Conservation (phyloP, 2,113 vertebrate species). For the Odocoileus hemionus region DNA sequence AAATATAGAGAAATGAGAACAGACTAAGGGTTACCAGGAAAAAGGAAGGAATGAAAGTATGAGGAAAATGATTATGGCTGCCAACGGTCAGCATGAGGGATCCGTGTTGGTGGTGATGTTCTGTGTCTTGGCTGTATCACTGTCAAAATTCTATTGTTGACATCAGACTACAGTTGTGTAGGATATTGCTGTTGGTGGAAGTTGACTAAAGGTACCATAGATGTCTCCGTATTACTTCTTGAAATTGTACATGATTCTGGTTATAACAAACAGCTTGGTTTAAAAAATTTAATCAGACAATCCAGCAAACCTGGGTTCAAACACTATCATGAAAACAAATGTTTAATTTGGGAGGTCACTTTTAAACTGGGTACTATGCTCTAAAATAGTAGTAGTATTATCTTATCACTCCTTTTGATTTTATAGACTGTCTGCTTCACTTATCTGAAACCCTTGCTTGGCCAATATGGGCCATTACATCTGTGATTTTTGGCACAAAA, state of each 20-base stretch:
- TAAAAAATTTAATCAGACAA: neutral
- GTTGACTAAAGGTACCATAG: neutral
- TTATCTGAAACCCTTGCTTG: neutral
- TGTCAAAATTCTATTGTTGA: neutral
- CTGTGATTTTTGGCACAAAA: neutral
- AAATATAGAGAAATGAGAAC: neutral
- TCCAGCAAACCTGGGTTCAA: neutral
- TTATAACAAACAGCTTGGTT: neutral
- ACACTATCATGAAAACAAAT: neutral
- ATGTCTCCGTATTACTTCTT: neutral
- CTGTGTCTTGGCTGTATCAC: neutral
- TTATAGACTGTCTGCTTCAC: neutral
- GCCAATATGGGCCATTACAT: neutral
- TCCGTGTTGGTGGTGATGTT: neutral
- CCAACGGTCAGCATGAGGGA: rapidly evolving
- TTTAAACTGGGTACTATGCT: neutral
- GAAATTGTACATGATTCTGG: neutral
- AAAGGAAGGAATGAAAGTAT: neutral
- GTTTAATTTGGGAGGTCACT: neutral
- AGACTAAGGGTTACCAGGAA: neutral
- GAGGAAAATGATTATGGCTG: neutral
- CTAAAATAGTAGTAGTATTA: neutral
- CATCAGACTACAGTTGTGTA: neutral
- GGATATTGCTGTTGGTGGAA: neutral
- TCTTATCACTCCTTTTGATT: neutral